Evolutionary conservation across 1,140 invertebrate genomes (phyloP), one percentile per base, ranked within the genome.

Genomic region (Metopolophium dirhodum): DNA sequence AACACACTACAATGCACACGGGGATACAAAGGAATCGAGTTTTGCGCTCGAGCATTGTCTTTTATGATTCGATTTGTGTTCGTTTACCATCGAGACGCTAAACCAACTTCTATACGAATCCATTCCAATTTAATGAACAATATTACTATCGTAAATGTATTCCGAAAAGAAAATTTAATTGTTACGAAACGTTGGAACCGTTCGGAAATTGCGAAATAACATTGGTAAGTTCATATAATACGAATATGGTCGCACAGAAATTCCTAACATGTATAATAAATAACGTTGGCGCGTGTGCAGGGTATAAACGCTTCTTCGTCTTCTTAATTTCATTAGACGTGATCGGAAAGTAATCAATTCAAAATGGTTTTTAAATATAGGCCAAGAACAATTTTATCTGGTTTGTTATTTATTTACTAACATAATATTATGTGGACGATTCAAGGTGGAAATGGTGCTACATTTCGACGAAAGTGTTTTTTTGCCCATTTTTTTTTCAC

Each of bases 41-140:
- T 77, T 77, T n/a, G 61, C 30, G 30, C 61, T 41, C 22, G 83
- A 85, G 41, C 4, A 85, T 85, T 41, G 83, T 41, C 37, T 85
- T 85, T 85, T 85, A 85, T 41, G 83, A 85, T 26, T 41, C 83
- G 83, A 85, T 85, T 85, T 85, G 83, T 85, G 83, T 85, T 41
- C 35, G 37, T 45, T 85, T 45, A 26, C 37, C 23, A 26, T 85
- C 26, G 41, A 85, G 11, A 85, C 37, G 37, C n/a, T n/a, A 68
- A 77, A n/a, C 61, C 61, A 77, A 77, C 61, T 18, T 18, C 11
- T 68, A 41, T 41, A 85, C 9, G 83, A 85, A 85, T 41, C 37
- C 83, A 41, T 85, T 77, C 23, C 41, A 85, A 45, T 85, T 45
- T 85, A 85, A 85, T 85, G 83, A 41, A 85, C 83, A 85, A 85